A percentile compares a stretch with the other conserved stretches of the same genome.
Evolutionary conservation across 2,888 invertebrate genomes (phyloP).

Genomic region (Scaptomyza caliginosa): DNA sequence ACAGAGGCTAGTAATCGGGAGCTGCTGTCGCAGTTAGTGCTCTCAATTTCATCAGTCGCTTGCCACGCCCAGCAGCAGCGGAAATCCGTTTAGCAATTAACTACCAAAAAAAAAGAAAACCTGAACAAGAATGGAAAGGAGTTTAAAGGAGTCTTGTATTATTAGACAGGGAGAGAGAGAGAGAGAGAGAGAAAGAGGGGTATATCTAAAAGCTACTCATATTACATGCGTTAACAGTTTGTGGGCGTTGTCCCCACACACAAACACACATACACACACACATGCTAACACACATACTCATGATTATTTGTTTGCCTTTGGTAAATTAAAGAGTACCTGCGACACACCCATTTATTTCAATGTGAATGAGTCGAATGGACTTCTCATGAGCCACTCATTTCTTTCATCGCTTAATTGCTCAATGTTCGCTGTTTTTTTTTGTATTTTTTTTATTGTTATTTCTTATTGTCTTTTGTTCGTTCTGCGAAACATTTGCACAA

Average conservation of each 20-base stretch:
- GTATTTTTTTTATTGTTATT: constrained; percentile 58
- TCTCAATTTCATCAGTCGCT: constrained; percentile 70
- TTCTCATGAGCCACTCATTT: constrained; percentile 48
- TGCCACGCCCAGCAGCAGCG: constrained; percentile 73
- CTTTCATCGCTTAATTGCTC: constrained; percentile 65
- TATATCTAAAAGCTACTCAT: constrained; percentile 45
- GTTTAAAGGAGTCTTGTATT: not conserved
- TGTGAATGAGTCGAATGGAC: constrained; percentile 40
- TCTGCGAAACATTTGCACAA: constrained; percentile 60
- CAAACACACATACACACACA: constrained; percentile 10
- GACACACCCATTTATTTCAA: constrained; percentile 59
- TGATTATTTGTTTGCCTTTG: constrained; percentile 45
- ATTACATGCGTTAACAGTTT: constrained; percentile 63
- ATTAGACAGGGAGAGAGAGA: not conserved
- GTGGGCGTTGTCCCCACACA: constrained; percentile 48
- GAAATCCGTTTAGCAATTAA: constrained; percentile 78
- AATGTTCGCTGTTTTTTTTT: constrained; percentile 46
- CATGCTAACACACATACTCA: not conserved
- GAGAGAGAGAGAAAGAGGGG: not conserved
- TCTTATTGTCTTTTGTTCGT: constrained; percentile 68
- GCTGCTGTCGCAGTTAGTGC: constrained; percentile 35
- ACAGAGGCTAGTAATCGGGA: not conserved
- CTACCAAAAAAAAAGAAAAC: constrained; percentile 30
- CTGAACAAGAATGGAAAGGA: constrained; percentile 1
- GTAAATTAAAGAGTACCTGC: constrained; percentile 61